Evolutionary conservation across 2,113 vertebrate species (phyloP), one percentile per base, ranked within the genome.

Genomic region (Xenotilapia longispinis): DNA sequence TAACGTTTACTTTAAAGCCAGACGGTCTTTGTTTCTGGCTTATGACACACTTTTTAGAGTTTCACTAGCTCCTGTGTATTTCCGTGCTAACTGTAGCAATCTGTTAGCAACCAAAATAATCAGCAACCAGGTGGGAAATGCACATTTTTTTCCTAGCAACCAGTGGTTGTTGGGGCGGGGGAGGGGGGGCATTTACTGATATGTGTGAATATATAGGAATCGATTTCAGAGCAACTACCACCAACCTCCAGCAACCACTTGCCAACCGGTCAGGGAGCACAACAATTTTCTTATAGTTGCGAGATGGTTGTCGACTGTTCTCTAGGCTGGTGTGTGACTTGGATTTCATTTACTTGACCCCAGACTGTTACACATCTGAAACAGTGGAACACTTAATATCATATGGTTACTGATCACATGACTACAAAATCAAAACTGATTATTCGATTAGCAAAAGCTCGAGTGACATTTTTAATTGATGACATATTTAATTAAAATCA

Each of bases 51-150:
- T 11, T 47, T 47, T 28, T 28, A 47, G 21, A 17, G 40, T 17
- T 73, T 7, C 40, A 47, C 14, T 47, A 47, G 40, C 21, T 47
- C 40, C 21, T 47, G 21, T 26, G 21, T 75, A 10, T 10, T 45
- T 28, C 8, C 0, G 1, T 47, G 40, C 40, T 7, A 47, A 75
- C 4, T 17, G 9, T 10, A 1, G 23, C 40, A 45, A 10, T 73
- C 40, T 45, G 68, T 42, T 26, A 42, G 65, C 38, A 23, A 0
- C 14, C 68, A 73, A 73, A 26, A 26, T 45, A 17, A 73, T 73
- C 68, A 26, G 40, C 40, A 73, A 47, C 38, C 4, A 26, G 68
- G 68, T 0, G 0, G 21, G 21, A 26, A 73, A 73, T 45, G 14
- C 21, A 45, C 21, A 10, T 73, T 60, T 19, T 42, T 70, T 70